Base-by-base conservation (phyloP, 30 jellyfish, hydroid and myxozoan species). In the Phacellophora camtschatica region DNA sequence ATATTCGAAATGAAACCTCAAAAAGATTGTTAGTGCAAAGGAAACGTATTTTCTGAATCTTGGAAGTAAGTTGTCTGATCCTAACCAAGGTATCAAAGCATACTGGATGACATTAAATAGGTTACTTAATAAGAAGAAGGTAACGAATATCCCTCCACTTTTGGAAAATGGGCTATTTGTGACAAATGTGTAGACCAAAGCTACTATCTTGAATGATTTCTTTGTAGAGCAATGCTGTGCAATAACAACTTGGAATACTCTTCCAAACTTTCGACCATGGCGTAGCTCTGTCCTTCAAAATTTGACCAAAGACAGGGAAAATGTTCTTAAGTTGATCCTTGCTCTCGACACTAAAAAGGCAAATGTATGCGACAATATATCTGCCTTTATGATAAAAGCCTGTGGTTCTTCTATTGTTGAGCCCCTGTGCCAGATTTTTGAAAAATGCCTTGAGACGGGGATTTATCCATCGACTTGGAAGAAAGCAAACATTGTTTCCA, bases 11-110 rank as follows among this genome's bases (percentile, higher is more conserved):
- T 59, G 74, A 59, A 59, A 59, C 74, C 49, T 59, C 74, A 59
- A 54, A 54, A 54, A 54, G 69, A 54, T 54, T 8, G 19, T 54
- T 54, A 54, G 22, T 54, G 69, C 22, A 66, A 66, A 66, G 81
- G 81, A 66, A 66, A 66, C n/a, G 46, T 66, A 66, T 66, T 66
- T 66, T 66, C 53, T 66, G 81, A 66, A 66, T 66, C 81, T 28
- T 11, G 66, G 81, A 66, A 66, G 81, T n/a, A 66, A 66, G 46
- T 33, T 66, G 71, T 35, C 81, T 33, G 81, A n/a, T n/a, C n/a
- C n/a, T n/a, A n/a, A n/a, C n/a, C n/a, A n/a, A n/a, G n/a, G n/a
- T n/a, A n/a, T n/a, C n/a, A n/a, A n/a, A n/a, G n/a, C n/a, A n/a
- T n/a, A n/a, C n/a, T n/a, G n/a, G n/a, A n/a, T n/a, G 74, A 59